phyloP scores from a whole-genome alignment of 2,113 vertebrate genomes.

The Atherinomorus stipes region DNA sequence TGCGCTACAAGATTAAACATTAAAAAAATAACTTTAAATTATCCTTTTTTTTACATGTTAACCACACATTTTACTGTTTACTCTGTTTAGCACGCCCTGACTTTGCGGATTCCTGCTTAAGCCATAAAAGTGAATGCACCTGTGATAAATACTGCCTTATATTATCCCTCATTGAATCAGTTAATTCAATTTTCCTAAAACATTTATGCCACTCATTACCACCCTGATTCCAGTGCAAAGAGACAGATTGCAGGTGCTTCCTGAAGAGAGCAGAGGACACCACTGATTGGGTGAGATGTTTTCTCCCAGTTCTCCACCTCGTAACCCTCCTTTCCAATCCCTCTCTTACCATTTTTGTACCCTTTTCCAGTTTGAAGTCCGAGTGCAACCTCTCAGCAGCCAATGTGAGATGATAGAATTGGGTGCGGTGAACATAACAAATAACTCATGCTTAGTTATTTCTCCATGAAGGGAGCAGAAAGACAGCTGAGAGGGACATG shows the following conservation, averaged over 20 bases:
- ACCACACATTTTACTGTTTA: conserved; percentile 1
- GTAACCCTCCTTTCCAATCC: conserved; percentile 9
- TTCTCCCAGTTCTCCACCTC: conserved; percentile 41
- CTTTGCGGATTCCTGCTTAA: conserved; percentile 61
- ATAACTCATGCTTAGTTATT: conserved; percentile 70
- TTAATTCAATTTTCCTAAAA: conserved; percentile 79
- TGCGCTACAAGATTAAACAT: neutral
- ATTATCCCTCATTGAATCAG: conserved; percentile 75
- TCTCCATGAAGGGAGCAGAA: conserved; percentile 68
- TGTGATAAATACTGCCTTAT: conserved; percentile 70
- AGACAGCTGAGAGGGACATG: conserved; percentile 84
- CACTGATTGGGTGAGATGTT: conserved; percentile 61
- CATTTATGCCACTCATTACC: conserved; percentile 66
- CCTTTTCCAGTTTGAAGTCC: conserved; percentile 40
- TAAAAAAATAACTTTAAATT: neutral
- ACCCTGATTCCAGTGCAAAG: conserved; percentile 53
- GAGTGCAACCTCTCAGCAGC: conserved; percentile 52
- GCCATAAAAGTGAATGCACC: conserved; percentile 65
- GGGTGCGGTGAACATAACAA: conserved; percentile 64
- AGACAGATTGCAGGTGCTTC: conserved; percentile 80
- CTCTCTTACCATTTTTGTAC: conserved; percentile 19
- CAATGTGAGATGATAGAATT: conserved; percentile 54
- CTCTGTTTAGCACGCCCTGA: conserved; percentile 19
- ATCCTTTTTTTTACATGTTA: neutral
- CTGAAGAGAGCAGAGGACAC: conserved; percentile 52